Evolutionary conservation across 2,888 invertebrate species (phyloP), one percentile per base, ranked within the genome.

Genomic region (Boloria euphrosyne): DNA sequence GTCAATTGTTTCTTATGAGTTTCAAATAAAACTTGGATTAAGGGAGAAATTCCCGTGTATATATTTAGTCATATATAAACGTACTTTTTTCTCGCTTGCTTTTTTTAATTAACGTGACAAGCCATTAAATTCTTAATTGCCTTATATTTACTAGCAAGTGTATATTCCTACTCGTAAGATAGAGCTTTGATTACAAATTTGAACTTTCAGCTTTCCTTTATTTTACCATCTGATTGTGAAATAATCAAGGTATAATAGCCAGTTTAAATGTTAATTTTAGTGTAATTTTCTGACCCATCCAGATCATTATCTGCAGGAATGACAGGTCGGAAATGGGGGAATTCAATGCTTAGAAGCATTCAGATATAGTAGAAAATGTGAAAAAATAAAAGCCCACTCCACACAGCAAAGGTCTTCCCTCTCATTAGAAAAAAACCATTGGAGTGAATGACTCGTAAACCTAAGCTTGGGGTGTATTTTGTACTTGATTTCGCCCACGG

Each of bases 291-390:
- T 7, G 49, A n/a, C 52, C 13, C 50, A 47, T 58, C 31, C 59
- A 63, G 47, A 63, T 49, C 66, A 66, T 68, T 62, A 68, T 60
- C 46, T 68, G 47, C 68, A 62, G 62, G 47, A 60, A 62, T 13
- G 46, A 51, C 51, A 57, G 13, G 52, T 46, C 52, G 13, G 14
- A 66, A 62, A 22, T 17, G 17, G 31, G 38, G 52, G 22, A 57
- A 43, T 57, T 18, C 57, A 55, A 62, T 43, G 49, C 49, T 38
- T 18, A 43, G 31, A 38, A 38, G 18, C 43, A 57, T 51, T 62
- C 53, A 53, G 46, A 53, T 66, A 46, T 58, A 38, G 38, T n/a
- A 62, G 38, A 43, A 44, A 62, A 62, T 62, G 31, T n/a, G 53
- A 55, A 17, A 51, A 61, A 55, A 57, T 46, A 51, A 66, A 13